These are phyloP conservation scores for Sphaeramia orbicularis DNA, from an alignment of 2,797 vertebrate species.

Conservation along the genomic window DNA sequence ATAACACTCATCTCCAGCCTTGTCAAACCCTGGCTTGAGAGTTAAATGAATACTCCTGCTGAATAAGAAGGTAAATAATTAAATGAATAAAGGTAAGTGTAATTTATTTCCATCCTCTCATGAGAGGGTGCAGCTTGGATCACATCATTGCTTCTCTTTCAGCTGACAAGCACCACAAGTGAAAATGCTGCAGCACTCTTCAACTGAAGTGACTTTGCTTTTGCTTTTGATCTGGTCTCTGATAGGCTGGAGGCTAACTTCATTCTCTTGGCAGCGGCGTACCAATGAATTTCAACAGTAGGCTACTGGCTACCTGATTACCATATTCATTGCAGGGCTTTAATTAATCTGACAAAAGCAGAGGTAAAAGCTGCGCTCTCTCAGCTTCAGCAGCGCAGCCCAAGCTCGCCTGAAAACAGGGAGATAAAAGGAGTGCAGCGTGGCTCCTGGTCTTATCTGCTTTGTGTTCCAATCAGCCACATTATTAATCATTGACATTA, in stretches of 20 bases:
- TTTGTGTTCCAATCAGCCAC: slow-evolving; percentile 81
- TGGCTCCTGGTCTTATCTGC: slow-evolving; percentile 82
- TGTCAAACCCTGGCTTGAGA: not conserved
- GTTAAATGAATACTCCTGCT: slow-evolving; percentile 13
- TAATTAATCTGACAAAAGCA: slow-evolving; percentile 85
- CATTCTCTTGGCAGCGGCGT: slow-evolving; percentile 32
- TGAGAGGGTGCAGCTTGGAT: not conserved
- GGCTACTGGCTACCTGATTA: slow-evolving; percentile 72
- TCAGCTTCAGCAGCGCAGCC: slow-evolving; percentile 57
- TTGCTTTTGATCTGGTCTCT: slow-evolving; percentile 37
- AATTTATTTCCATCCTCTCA: not conserved
- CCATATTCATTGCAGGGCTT: slow-evolving; percentile 83
- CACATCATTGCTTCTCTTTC: slow-evolving; percentile 16
- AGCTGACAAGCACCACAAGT: not conserved
- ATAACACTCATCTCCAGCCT: not conserved
- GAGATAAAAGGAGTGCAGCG: slow-evolving; percentile 81
- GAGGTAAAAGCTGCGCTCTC: slow-evolving; percentile 72
- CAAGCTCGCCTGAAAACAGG: slow-evolving; percentile 77
- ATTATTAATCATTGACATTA: slow-evolving; percentile 86
- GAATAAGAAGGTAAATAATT: not conserved
- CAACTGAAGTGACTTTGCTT: slow-evolving; percentile 3
- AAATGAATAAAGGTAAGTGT: not conserved
- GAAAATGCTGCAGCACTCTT: slow-evolving; percentile 43
- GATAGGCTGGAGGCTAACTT: slow-evolving; percentile 49
- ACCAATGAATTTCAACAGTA: slow-evolving; percentile 47